Conservation (phyloP, 2,797 vertebrate species). For the Eremophila alpestris region DNA sequence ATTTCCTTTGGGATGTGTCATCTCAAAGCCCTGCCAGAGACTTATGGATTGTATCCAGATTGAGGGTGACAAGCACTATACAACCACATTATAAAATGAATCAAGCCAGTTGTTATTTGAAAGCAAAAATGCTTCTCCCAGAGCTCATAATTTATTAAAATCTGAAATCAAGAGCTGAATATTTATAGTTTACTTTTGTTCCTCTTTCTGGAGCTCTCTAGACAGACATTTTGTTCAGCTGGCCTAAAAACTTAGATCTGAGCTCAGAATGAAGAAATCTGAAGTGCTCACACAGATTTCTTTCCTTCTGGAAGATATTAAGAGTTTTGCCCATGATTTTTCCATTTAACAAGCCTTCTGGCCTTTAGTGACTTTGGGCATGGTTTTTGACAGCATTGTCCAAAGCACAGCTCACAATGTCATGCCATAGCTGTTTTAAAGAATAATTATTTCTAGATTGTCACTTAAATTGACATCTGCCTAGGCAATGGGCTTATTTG, state of each 20-base stretch:
- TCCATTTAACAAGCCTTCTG: not conserved
- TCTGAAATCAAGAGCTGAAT: slow-evolving; percentile 53
- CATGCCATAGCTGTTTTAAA: not conserved
- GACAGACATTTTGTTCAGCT: not conserved
- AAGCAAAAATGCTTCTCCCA: not conserved
- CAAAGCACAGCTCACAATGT: not conserved
- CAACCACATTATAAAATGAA: slow-evolving; percentile 3
- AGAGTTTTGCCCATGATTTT: not conserved
- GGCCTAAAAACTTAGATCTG: slow-evolving; percentile 35
- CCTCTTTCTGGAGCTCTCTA: slow-evolving; percentile 20
- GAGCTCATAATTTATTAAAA: slow-evolving; percentile 61
- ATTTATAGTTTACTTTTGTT: slow-evolving; percentile 61
- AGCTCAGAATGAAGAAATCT: not conserved
- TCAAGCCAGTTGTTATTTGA: slow-evolving; percentile 13
- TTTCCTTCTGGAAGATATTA: not conserved
- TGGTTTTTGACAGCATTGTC: not conserved
- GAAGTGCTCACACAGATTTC: not conserved
- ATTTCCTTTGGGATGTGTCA: not conserved
- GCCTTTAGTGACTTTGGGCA: not conserved
- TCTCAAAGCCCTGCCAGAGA: not conserved
- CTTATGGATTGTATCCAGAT: not conserved
- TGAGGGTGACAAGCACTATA: not conserved
- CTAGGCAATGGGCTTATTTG: not conserved
- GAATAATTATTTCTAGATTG: not conserved
- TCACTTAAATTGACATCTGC: not conserved